phyloP scores from a whole-genome alignment of 2,888 invertebrate genomes.

The Cheilosia variabilis region DNA sequence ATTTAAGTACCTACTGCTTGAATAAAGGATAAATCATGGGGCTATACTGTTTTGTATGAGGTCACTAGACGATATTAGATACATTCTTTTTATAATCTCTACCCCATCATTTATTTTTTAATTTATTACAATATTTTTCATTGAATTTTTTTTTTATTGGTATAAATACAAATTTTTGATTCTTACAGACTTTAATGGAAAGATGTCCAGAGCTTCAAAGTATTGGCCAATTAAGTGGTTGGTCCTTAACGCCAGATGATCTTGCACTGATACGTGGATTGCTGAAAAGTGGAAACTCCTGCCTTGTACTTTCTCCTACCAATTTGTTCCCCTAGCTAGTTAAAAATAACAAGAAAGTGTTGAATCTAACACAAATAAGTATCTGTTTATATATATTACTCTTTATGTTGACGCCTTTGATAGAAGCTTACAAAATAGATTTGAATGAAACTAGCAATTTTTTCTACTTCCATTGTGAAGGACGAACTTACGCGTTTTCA shows the following conservation, averaged over 20 bases:
- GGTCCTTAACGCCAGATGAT: conserved; percentile 88
- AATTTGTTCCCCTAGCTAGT: conserved; percentile 84
- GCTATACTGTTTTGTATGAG: too few relatives aligned
- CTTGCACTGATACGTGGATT: conserved; percentile 87
- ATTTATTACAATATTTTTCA: too few relatives aligned
- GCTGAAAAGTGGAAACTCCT: conserved; percentile 87
- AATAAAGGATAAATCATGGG: too few relatives aligned
- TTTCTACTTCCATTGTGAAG: too few relatives aligned
- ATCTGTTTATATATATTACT: background rate
- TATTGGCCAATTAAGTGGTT: conserved; percentile 88
- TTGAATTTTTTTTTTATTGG: background rate
- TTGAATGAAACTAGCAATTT: too few relatives aligned
- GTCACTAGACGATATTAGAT: too few relatives aligned
- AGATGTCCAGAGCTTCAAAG: conserved; percentile 87
- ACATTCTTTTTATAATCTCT: too few relatives aligned
- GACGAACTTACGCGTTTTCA: too few relatives aligned
- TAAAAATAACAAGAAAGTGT: conserved; percentile 54
- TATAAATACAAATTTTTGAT: background rate
- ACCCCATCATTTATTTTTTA: too few relatives aligned
- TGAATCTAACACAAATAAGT: conserved; percentile 40
- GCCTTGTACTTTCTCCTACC: conserved; percentile 87
- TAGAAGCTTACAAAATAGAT: background rate
- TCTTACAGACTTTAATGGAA: conserved; percentile 85
- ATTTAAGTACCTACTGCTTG: too few relatives aligned
- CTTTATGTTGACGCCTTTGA: background rate